Percentiles rank a stretch among this genome's conserved stretches.
Evolutionary conservation across 2,888 invertebrate genomes (phyloP).

Genomic region (Nephrotoma guestfalica): DNA sequence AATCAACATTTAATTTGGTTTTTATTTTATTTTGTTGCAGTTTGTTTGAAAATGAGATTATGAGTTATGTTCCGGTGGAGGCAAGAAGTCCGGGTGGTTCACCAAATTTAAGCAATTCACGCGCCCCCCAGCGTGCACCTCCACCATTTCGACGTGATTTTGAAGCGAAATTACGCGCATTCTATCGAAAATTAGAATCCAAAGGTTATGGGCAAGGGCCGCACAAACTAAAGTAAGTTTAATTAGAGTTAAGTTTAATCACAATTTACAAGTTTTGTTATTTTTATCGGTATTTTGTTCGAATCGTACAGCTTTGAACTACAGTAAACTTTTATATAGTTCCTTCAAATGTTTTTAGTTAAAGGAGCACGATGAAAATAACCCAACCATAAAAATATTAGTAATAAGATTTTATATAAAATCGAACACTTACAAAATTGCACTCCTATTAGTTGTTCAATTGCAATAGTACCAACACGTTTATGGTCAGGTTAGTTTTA

Average conservation of each 20-base stretch:
- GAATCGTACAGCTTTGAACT: neutral
- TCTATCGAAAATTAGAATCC: constrained; percentile 87
- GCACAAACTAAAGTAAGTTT: constrained; percentile 80
- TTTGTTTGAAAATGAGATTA: constrained; percentile 95
- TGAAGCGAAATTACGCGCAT: constrained; percentile 86
- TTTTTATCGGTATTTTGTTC: neutral
- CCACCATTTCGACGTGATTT: constrained; percentile 88
- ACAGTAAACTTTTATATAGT: neutral
- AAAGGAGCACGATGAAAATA: neutral
- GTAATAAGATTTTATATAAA: neutral
- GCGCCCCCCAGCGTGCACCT: constrained; percentile 63
- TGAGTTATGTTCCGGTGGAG: constrained; percentile 81
- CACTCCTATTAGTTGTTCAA: neutral
- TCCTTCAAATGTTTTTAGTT: neutral
- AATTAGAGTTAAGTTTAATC: no score
- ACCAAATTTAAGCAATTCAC: constrained; percentile 51
- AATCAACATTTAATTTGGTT: neutral
- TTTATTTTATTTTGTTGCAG: constrained; percentile 39
- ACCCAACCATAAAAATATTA: neutral
- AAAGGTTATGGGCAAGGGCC: constrained; percentile 97
- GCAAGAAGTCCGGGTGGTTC: constrained; percentile 42
- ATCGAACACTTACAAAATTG: neutral
- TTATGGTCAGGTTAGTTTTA: neutral
- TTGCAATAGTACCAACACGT: neutral
- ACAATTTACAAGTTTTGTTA: no score